phyloP scores from a whole-genome alignment of 2,113 vertebrate genomes.

The Albula glossodonta region DNA sequence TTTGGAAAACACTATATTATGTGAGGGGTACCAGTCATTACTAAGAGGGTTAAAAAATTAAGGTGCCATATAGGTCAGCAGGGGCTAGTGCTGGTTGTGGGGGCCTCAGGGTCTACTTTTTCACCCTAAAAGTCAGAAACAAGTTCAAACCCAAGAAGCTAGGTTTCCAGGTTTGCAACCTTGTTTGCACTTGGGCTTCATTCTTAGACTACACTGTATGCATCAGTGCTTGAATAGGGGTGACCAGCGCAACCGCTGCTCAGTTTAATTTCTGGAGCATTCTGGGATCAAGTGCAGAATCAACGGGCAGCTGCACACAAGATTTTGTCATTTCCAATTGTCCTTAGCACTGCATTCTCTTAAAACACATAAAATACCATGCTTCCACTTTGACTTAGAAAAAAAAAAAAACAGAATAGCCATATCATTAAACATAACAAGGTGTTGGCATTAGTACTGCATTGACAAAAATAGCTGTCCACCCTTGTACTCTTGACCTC shows the following conservation, averaged over 20 bases:
- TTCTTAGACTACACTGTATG: too few species aligned
- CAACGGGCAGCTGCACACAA: neutral
- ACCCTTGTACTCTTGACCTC: conserved; percentile 1
- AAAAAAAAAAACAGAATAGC: conserved; percentile 7
- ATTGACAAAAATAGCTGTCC: conserved; percentile 40
- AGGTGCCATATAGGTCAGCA: too few species aligned
- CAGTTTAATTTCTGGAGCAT: neutral
- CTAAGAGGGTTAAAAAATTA: too few species aligned
- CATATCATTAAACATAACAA: conserved; percentile 42
- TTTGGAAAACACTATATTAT: too few species aligned
- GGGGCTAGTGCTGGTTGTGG: too few species aligned
- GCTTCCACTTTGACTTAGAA: neutral
- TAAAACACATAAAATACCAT: conserved; percentile 24
- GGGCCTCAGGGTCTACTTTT: too few species aligned
- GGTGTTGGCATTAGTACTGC: conserved; percentile 40
- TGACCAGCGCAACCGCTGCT: neutral
- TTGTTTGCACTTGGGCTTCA: too few species aligned
- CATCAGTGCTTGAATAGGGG: conserved; percentile 8
- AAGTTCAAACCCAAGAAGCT: too few species aligned
- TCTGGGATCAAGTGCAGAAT: neutral
- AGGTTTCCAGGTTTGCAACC: too few species aligned
- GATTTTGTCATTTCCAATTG: neutral
- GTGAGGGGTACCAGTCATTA: too few species aligned
- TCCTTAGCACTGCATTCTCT: conserved; percentile 25
- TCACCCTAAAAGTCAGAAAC: too few species aligned